These are phyloP conservation scores for Drosophila aldrichi DNA, from an alignment of 2,888 invertebrate species.

Conservation along the genomic window DNA sequence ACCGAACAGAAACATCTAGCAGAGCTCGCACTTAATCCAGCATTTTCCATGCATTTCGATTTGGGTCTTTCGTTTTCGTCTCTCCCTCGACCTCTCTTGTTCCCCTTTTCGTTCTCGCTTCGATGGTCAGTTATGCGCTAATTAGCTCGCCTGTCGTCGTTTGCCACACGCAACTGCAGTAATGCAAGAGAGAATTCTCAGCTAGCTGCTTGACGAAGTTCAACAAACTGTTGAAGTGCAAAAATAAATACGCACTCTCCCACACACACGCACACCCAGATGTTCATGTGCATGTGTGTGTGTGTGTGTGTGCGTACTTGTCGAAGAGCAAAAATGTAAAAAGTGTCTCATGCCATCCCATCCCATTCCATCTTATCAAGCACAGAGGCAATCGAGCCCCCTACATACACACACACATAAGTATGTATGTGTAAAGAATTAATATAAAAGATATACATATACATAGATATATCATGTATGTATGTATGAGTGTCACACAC, in stretches of 20 bases:
- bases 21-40: constrained; percentile 6
- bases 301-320: background rate
- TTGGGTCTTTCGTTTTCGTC: background rate
- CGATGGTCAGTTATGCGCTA: background rate
- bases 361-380: background rate
- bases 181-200: constrained; percentile 18
- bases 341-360: constrained; percentile 1
- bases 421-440: background rate
- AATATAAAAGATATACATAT: no score
- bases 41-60: constrained; percentile 24
- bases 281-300: background rate
- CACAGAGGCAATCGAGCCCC: constrained; percentile 5
- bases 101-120: background rate
- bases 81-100: background rate
- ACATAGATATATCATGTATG: no score
- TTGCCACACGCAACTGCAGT: constrained; percentile 16
- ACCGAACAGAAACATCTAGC: constrained; percentile 29
- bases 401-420: background rate
- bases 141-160: background rate
- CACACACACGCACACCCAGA: background rate
- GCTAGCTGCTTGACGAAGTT: constrained; percentile 20
- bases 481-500: no score
- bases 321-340: background rate
- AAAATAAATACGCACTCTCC: constrained; percentile 32
- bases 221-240: constrained; percentile 33